Percentiles rank a stretch among this genome's conserved stretches.
phyloP scores from a whole-genome alignment of 2,888 invertebrate genomes.

The Buathra laborator region DNA sequence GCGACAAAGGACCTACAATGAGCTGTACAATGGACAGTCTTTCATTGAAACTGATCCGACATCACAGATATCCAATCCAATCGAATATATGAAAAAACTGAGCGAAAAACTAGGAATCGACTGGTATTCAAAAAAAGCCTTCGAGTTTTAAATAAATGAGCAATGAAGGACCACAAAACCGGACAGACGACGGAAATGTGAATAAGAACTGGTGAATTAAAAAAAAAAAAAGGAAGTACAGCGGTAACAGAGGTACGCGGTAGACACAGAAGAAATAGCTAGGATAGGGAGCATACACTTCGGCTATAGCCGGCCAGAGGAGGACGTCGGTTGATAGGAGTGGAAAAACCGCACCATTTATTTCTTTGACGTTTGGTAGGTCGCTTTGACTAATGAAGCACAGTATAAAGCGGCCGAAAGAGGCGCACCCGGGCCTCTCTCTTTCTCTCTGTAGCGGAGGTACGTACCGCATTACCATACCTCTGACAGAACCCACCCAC shows the following conservation, averaged over 20 bases:
- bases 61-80: neutral
- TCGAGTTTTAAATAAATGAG: constrained; percentile 1
- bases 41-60: too few species aligned
- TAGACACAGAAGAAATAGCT: constrained; percentile 5
- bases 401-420: constrained; percentile 58
- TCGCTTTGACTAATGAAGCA: constrained; percentile 77
- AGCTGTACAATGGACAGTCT: too few species aligned
- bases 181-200: constrained; percentile 10
- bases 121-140: neutral
- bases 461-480: constrained; percentile 66
- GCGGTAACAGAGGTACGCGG: constrained; percentile 14
- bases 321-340: constrained; percentile 60
- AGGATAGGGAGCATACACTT: constrained; percentile 27
- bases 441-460: constrained; percentile 49
- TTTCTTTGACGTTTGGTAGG: constrained; percentile 73
- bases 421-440: constrained; percentile 25
- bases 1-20: too few species aligned
- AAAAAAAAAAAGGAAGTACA: neutral
- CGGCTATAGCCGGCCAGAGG: constrained; percentile 38
- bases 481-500: constrained; percentile 41
- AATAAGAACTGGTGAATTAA: neutral
- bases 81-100: neutral
- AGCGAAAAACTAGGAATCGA: neutral
- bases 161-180: neutral
- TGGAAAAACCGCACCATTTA: constrained; percentile 71